Evolutionary conservation across 2,797 vertebrate species (phyloP), one percentile per base, ranked within the genome.

Genomic region (Channallabes apus): DNA sequence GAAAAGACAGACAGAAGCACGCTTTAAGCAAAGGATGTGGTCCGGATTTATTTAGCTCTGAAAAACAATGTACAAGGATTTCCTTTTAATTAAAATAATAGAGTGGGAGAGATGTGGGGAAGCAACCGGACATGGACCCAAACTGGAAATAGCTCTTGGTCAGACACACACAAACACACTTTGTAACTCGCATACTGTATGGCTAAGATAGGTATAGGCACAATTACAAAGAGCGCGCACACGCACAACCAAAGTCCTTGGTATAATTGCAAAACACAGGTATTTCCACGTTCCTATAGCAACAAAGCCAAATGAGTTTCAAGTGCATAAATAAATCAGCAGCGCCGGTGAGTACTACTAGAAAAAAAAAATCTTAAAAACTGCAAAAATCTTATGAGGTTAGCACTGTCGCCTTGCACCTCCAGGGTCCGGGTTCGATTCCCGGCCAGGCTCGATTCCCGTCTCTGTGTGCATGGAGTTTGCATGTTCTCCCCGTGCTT

Each of bases 231-330:
- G 82, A 82, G 85, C 62, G 82, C 82, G 83, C 81, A 32, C 80
- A 79, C 18, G 8, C 38, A 61, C 75, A 51, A 75, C 86, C 67
- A 78, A 84, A 54, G 90, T 92, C 91, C 91, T 93, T 91, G 91
- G 86, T 83, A 92, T 94, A 93, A 94, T 94, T 94, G 89, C 75
- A 77, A 86, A 87, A 90, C 84, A 89, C 86, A 88, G 84, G 88
- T 93, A 86, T 92, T 91, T 89, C 88, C 87, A 91, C 3, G 94
- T 94, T 94, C 90, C 94, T 93, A 89, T 94, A 93, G 94, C 93
- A 95, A 95, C 94, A 91, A 93, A 92, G 90, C 89, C 91, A 93
- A 91, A 92, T 93, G 90, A 90, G 91, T 84, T 83, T 82, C 3
- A 76, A 80, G 62, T 79, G 80, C 79, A 35, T 87, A 65, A 46